Percentiles rank a stretch among this genome's conserved stretches.
Evolutionary conservation across 2,888 invertebrate genomes (phyloP).

Genomic region (Drosophila paranaensis): DNA sequence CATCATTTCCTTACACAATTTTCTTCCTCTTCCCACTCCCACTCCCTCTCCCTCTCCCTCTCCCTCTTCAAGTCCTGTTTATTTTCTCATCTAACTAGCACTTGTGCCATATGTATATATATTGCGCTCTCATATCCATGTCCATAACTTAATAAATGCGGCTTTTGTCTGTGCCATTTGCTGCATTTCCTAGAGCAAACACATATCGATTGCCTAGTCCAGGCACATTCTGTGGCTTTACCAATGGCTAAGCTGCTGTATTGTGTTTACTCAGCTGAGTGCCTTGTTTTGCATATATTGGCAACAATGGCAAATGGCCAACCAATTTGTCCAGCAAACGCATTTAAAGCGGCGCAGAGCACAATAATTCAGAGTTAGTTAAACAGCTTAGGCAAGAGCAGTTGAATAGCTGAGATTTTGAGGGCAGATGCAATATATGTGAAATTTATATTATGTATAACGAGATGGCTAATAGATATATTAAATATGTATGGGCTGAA

Average conservation of each 20-base stretch:
- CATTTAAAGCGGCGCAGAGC: conserved; percentile 29
- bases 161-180: conserved; percentile 30
- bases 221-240: conserved; percentile 27
- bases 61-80: background rate
- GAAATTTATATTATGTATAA: background rate
- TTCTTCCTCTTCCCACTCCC: background rate
- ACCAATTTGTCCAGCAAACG: conserved; percentile 51
- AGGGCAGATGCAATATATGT: background rate
- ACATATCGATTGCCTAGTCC: conserved; percentile 42
- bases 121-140: background rate
- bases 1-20: background rate
- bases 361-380: background rate
- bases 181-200: conserved; percentile 31
- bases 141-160: conserved; percentile 36
- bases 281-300: conserved; percentile 67
- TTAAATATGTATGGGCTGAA: background rate
- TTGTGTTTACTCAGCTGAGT: conserved; percentile 61
- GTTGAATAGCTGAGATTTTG: background rate
- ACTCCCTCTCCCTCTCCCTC: background rate
- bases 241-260: conserved; percentile 21
- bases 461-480: background rate
- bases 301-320: conserved; percentile 33
- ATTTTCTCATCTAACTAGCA: background rate
- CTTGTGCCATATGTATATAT: background rate
- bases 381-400: background rate